phyloP scores from a whole-genome alignment of 2,797 vertebrate species.

The Amazona ochrocephala region DNA sequence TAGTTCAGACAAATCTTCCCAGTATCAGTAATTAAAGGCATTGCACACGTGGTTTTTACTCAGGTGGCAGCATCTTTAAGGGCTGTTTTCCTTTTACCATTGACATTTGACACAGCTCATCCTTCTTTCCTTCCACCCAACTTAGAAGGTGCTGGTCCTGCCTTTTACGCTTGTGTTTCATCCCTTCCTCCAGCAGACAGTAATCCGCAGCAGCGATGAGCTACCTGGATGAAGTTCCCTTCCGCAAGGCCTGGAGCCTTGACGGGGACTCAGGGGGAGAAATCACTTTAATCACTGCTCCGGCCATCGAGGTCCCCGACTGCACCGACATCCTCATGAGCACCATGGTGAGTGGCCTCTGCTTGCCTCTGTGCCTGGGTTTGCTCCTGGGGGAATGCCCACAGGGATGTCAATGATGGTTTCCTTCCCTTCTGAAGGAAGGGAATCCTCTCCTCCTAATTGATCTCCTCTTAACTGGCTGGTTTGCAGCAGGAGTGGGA shows the following conservation, averaged over 20 bases:
- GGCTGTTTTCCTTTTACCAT: background rate
- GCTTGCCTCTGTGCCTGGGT: fast-evolving
- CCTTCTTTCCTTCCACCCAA: background rate
- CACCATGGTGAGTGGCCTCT: slow-evolving; percentile 78
- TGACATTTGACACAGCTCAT: background rate
- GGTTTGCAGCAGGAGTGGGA: background rate
- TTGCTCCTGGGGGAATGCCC: background rate
- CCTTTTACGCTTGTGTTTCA: background rate
- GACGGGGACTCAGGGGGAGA: slow-evolving; percentile 9
- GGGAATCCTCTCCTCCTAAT: background rate
- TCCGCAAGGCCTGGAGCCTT: slow-evolving; percentile 79
- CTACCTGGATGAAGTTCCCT: slow-evolving; percentile 85
- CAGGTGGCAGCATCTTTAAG: background rate
- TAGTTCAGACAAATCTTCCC: background rate
- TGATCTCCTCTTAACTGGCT: background rate
- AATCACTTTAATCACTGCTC: slow-evolving; percentile 40
- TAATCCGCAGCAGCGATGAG: slow-evolving; percentile 74
- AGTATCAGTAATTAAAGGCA: background rate
- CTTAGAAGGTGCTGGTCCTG: background rate
- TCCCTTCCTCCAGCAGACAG: background rate
- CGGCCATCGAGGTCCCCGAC: slow-evolving; percentile 77
- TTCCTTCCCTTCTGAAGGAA: background rate
- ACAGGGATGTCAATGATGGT: background rate
- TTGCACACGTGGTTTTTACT: background rate
- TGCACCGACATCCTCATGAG: slow-evolving; percentile 82